Evolutionary conservation across 2,888 invertebrate species (phyloP).

Genomic region (Plebejus anna): DNA sequence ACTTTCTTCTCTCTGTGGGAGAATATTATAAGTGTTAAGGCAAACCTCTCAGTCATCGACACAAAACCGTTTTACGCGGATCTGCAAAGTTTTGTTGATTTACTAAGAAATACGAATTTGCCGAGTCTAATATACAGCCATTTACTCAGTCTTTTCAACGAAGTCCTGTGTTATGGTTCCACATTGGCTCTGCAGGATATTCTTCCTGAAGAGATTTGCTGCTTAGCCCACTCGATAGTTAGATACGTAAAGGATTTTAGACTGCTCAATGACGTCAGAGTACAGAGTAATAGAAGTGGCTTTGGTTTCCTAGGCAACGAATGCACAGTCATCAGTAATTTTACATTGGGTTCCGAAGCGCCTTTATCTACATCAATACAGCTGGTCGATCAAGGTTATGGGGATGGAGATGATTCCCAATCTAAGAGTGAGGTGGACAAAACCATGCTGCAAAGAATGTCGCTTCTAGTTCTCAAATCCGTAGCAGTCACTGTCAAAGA

Average conservation of each 20-base stretch:
- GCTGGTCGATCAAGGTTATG: conserved; percentile 70
- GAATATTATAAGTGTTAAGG: conserved; percentile 93
- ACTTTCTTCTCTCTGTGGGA: conserved; percentile 94
- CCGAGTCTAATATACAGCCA: conserved; percentile 92
- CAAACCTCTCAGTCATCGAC: conserved; percentile 92
- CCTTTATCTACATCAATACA: conserved; percentile 64
- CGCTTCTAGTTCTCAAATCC: conserved; percentile 91
- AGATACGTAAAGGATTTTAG: conserved; percentile 92
- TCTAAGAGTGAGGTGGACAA: conserved; percentile 83
- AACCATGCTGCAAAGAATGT: conserved; percentile 91
- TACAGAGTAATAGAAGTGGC: conserved; percentile 65
- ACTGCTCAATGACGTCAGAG: conserved; percentile 81
- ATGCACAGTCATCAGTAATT: conserved; percentile 61
- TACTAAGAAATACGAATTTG: conserved; percentile 84
- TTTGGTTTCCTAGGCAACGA: conserved; percentile 72
- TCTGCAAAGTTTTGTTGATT: conserved; percentile 87
- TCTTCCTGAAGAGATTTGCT: conserved; percentile 92
- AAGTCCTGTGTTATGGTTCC: conserved; percentile 94
- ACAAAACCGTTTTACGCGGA: conserved; percentile 94
- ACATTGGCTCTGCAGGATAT: conserved; percentile 93
- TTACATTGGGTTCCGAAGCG: conserved; percentile 59
- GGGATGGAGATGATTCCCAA: conserved; percentile 60
- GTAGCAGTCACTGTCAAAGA: conserved; percentile 95
- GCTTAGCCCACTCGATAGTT: conserved; percentile 91
- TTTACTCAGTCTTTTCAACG: conserved; percentile 91